Evolutionary conservation across 1,140 invertebrate genomes (phyloP).

Genomic region (Drosophila miranda): DNA sequence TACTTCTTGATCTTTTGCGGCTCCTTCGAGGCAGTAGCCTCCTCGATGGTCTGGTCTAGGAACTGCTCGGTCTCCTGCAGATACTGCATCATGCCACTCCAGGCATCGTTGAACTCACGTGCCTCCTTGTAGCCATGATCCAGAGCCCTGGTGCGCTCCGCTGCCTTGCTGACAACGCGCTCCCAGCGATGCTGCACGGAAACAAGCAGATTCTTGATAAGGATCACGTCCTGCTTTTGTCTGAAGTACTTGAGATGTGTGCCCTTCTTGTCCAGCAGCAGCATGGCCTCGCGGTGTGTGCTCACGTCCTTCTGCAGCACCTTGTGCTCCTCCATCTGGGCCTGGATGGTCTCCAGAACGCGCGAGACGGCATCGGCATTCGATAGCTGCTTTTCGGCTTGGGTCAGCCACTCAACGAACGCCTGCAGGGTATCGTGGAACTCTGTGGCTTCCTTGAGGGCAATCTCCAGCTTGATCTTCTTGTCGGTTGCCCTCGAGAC

Average conservation of each 20-base stretch:
- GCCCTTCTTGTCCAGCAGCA: constrained; percentile 97
- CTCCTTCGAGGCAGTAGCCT: constrained; percentile 91
- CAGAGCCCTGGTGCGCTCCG: constrained; percentile 95
- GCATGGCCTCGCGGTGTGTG: constrained; percentile 96
- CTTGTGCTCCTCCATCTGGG: constrained; percentile 99
- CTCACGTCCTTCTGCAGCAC: constrained; percentile 97
- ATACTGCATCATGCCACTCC: constrained; percentile 93
- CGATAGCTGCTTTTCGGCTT: constrained; percentile 94
- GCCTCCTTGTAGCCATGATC: constrained; percentile 98
- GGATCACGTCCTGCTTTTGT: constrained; percentile 99
- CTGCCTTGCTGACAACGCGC: constrained; percentile 97
- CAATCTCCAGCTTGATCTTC: constrained; percentile 99
- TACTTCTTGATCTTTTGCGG: constrained; percentile 94
- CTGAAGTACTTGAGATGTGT: constrained; percentile 99
- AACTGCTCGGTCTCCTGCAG: constrained; percentile 92
- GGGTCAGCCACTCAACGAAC: constrained; percentile 97
- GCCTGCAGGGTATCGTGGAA: constrained; percentile 96
- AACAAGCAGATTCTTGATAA: constrained; percentile 98
- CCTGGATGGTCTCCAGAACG: constrained; percentile 93
- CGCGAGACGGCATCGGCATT: constrained; percentile 96
- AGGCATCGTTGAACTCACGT: constrained; percentile 96
- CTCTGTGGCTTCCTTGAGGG: constrained; percentile 96
- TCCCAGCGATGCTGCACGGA: constrained; percentile 99
- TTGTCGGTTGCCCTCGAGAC: constrained; percentile 96
- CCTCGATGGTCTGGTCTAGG: constrained; percentile 90